A percentile compares a stretch with the other conserved stretches of the same genome.
These are phyloP conservation scores for Pollenia labialis DNA, from an alignment of 2,888 invertebrate genomes.

Conservation along the genomic window DNA sequence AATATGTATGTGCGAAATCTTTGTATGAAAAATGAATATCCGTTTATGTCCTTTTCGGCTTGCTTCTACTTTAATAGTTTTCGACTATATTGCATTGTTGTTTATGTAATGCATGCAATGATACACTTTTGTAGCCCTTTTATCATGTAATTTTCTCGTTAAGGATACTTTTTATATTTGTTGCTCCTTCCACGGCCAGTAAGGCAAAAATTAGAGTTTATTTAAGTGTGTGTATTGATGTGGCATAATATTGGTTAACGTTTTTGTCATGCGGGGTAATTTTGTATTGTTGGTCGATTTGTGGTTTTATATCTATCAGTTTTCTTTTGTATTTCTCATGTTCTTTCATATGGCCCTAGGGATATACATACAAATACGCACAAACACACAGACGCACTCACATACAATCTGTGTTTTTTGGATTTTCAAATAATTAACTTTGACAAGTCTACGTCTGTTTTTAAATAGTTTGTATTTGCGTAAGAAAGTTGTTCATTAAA, in stretches of 20 bases:
- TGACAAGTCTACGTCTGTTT: slow-evolving; percentile 59
- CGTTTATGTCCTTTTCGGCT: not conserved
- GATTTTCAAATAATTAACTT: slow-evolving; percentile 71
- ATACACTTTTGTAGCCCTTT: slow-evolving; percentile 45
- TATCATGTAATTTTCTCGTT: slow-evolving; percentile 10
- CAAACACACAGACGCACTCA: not conserved
- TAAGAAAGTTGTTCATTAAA: slow-evolving; percentile 1
- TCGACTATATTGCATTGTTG: not conserved
- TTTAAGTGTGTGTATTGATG: slow-evolving; percentile 21
- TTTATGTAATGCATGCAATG: slow-evolving; percentile 19
- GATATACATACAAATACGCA: no score
- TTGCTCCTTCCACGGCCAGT: not conserved
- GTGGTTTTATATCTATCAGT: slow-evolving; percentile 53
- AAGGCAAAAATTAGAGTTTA: slow-evolving; percentile 6
- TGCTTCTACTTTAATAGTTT: slow-evolving; percentile 14
- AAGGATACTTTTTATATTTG: slow-evolving; percentile 12
- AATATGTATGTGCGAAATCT: no score
- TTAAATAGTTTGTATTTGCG: slow-evolving; percentile 6
- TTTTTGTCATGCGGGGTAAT: slow-evolving; percentile 58
- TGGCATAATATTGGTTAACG: slow-evolving; percentile 51
- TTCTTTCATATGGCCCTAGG: not conserved
- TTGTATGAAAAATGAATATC: no score
- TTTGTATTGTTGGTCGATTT: slow-evolving; percentile 67
- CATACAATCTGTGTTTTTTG: slow-evolving; percentile 46
- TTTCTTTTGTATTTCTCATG: not conserved